These are phyloP conservation scores for Zootermopsis nevadensis DNA, from an alignment of 2,888 invertebrate genomes.

Conservation along the genomic window DNA sequence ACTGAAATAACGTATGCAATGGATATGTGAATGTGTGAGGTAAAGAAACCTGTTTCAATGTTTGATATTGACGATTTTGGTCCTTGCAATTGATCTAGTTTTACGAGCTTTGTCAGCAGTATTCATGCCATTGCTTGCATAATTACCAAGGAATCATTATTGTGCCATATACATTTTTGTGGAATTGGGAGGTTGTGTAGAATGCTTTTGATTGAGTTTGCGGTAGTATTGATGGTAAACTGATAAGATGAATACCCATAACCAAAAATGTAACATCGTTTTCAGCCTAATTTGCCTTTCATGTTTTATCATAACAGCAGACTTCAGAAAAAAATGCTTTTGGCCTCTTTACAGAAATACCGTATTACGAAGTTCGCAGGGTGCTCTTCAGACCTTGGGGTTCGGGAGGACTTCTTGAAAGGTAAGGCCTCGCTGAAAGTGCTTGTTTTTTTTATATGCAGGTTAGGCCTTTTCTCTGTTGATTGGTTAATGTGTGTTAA, in stretches of 20 bases:
- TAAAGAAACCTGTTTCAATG: neutral
- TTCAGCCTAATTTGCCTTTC: too few relatives aligned
- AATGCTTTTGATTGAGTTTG: too few relatives aligned
- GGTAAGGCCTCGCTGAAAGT: neutral
- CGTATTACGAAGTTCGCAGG: conserved; percentile 2
- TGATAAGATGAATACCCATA: too few relatives aligned
- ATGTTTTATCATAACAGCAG: neutral
- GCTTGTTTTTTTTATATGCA: neutral
- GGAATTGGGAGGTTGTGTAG: too few relatives aligned
- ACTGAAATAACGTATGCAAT: conserved; percentile 20
- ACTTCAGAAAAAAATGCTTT: neutral
- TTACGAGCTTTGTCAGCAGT: neutral
- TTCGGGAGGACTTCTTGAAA: conserved; percentile 7
- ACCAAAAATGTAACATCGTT: too few relatives aligned
- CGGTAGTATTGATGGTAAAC: too few relatives aligned
- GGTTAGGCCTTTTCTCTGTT: neutral
- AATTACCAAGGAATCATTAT: neutral
- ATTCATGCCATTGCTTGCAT: neutral
- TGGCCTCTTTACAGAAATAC: neutral
- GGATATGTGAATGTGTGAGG: conserved; percentile 43
- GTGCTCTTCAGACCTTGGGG: conserved; percentile 37
- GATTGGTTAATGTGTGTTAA: too few relatives aligned
- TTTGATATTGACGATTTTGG: neutral
- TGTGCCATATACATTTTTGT: too few relatives aligned
- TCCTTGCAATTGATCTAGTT: neutral